Percentiles rank a stretch among this genome's conserved stretches.
Evolutionary conservation across 2,888 invertebrate genomes (phyloP).

Genomic region (Peribatodes rhomboidaria): DNA sequence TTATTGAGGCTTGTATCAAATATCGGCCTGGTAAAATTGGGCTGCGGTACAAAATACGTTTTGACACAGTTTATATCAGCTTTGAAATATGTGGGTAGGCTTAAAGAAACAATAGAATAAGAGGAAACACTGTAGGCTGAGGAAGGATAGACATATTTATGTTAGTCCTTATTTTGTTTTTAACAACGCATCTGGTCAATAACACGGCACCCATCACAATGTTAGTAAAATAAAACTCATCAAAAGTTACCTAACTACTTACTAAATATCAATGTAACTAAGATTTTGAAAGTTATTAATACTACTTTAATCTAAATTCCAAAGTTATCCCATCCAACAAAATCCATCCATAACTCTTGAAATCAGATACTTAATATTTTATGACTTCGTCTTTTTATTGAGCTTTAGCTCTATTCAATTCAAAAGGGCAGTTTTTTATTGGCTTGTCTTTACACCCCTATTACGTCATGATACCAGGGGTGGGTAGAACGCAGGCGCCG

Average conservation of each 20-base stretch:
- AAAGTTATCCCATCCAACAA: constrained; percentile 19
- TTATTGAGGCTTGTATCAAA: constrained; percentile 28
- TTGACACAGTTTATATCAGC: background rate
- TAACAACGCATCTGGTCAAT: constrained; percentile 5
- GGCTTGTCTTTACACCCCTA: constrained; percentile 26
- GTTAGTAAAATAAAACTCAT: background rate
- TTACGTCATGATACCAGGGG: constrained; percentile 27
- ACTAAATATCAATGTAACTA: background rate
- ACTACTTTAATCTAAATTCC: background rate
- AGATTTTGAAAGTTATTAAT: constrained; percentile 4
- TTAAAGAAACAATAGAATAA: background rate
- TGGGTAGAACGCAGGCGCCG: constrained; percentile 46
- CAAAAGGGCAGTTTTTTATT: constrained; percentile 26
- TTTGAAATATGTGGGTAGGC: background rate
- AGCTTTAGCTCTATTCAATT: constrained; percentile 9
- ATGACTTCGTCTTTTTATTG: background rate
- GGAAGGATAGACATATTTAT: background rate
- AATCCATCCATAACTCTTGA: constrained; percentile 25
- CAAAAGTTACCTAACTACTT: background rate
- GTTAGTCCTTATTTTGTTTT: background rate
- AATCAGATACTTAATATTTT: constrained; percentile 12
- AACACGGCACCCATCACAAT: constrained; percentile 1
- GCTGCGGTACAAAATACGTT: constrained; percentile 4
- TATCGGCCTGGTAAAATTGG: constrained; percentile 17
- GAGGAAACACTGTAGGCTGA: background rate